A percentile compares a stretch with the other conserved stretches of the same genome.
phyloP scores from a whole-genome alignment of 1,140 invertebrate species.

The Trichonephila clavata region DNA sequence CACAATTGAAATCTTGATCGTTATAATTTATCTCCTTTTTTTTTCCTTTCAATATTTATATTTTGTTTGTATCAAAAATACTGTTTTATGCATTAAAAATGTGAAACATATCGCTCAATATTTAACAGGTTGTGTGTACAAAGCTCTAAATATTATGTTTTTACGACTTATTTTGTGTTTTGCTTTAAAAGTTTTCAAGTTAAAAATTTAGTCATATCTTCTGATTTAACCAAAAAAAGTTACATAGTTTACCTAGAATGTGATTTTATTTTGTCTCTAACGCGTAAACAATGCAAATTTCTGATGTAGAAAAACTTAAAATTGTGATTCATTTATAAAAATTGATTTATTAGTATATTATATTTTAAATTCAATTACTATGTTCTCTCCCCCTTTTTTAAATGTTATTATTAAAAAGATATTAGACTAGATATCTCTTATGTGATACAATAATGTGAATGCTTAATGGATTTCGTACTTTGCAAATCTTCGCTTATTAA shows the following conservation, averaged over 20 bases:
- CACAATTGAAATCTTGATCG: no score
- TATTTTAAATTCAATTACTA: background rate
- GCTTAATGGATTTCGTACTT: constrained; percentile 10
- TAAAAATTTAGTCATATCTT: no score
- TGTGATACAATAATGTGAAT: constrained; percentile 24
- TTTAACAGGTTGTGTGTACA: no score
- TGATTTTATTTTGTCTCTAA: background rate
- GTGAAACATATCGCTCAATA: no score
- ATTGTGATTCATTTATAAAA: background rate
- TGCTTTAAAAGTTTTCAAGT: no score
- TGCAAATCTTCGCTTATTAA: background rate
- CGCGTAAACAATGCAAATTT: background rate
- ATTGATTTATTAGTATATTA: background rate
- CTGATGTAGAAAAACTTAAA: background rate
- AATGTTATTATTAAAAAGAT: background rate
- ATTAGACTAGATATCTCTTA: background rate
- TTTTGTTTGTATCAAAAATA: no score
- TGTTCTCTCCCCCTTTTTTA: background rate
- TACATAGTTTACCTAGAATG: background rate
- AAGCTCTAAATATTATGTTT: no score
- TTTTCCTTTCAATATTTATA: no score
- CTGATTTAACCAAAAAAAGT: no score
- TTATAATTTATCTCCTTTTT: no score
- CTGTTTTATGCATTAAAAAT: no score
- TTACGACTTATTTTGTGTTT: no score